Percentiles rank a stretch among this genome's conserved stretches.
Conservation (phyloP, 1,140 invertebrate genomes). For the Rhopalosiphum maidis region DNA sequence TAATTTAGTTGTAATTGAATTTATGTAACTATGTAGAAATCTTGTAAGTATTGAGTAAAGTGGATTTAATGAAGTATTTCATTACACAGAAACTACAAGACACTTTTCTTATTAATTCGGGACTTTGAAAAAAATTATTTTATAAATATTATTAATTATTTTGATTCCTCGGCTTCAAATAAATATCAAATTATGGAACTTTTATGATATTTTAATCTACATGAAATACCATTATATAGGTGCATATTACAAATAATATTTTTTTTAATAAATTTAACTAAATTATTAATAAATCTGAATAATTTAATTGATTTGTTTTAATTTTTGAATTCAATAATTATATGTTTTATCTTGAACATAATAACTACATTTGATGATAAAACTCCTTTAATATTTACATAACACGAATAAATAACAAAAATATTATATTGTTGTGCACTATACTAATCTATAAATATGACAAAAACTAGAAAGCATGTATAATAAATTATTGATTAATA, state of each 20-base stretch:
- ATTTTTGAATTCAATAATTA: too few species aligned
- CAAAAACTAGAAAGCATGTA: constrained; percentile 5
- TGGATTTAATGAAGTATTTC: neutral
- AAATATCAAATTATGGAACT: too few species aligned
- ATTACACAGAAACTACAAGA: neutral
- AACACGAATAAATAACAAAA: neutral
- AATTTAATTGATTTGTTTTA: too few species aligned
- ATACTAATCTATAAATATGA: neutral
- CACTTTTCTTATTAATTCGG: too few species aligned
- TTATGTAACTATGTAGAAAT: neutral
- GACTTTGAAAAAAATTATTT: too few species aligned
- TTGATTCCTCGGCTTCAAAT: neutral
- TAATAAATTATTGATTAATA: constrained; percentile 1
- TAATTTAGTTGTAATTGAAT: neutral
- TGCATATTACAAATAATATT: too few species aligned
- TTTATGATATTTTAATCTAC: too few species aligned
- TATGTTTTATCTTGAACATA: neutral
- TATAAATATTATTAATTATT: neutral
- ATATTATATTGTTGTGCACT: neutral
- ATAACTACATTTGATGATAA: neutral
- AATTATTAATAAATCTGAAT: too few species aligned
- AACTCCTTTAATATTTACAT: neutral
- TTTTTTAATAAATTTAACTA: too few species aligned
- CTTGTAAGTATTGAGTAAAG: too few species aligned
- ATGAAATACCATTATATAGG: too few species aligned